phyloP scores from a whole-genome alignment of 1,140 invertebrate species.

The Lucilia cuprina region DNA sequence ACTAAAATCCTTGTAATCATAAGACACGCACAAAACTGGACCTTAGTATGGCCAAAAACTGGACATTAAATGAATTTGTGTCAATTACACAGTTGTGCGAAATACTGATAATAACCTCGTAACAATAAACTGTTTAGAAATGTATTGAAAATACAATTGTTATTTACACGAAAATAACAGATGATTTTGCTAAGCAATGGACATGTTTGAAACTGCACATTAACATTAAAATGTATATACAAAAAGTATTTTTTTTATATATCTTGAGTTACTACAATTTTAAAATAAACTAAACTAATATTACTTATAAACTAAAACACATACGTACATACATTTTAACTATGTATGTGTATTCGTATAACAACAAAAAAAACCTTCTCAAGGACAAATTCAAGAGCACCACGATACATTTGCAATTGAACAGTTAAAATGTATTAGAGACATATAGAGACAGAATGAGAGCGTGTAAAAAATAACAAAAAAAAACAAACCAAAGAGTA shows the following conservation, averaged over 20 bases:
- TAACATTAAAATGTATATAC: background rate
- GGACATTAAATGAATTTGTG: background rate
- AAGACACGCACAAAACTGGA: background rate
- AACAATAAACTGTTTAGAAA: background rate
- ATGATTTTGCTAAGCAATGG: background rate
- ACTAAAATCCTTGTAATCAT: background rate
- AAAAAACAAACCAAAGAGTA: background rate
- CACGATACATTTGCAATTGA: background rate
- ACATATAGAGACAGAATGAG: background rate
- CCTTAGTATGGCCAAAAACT: background rate
- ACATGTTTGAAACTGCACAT: too few species aligned
- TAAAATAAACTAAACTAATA: background rate
- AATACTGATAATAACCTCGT: too few species aligned
- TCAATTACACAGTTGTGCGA: too few species aligned
- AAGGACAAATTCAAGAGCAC: constrained; percentile 29
- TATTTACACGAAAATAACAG: background rate
- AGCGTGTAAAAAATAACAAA: background rate
- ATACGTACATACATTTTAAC: background rate
- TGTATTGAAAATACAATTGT: background rate
- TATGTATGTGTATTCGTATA: background rate
- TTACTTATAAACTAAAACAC: background rate
- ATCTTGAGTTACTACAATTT: too few species aligned
- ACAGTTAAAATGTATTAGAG: background rate
- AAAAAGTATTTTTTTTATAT: background rate
- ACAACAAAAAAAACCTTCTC: constrained; percentile 27